Percentiles rank a stretch among this genome's conserved stretches.
Conservation (phyloP, 2,797 vertebrate species). For the Lutjanus argentimaculatus region DNA sequence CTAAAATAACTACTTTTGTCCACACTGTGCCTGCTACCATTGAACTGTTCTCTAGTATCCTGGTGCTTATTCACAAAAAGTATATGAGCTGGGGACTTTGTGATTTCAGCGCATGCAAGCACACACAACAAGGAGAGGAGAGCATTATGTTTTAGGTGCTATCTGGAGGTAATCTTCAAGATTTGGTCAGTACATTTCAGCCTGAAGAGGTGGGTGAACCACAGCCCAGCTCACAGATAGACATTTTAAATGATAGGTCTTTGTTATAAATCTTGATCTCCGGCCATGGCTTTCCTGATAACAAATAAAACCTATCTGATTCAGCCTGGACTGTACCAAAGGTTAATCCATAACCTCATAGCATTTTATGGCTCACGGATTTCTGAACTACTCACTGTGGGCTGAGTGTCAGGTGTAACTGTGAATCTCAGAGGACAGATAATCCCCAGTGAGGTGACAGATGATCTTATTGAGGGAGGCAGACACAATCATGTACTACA, state of each 20-base stretch:
- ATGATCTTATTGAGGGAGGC: neutral
- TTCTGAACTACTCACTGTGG: constrained; percentile 21
- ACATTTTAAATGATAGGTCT: constrained; percentile 18
- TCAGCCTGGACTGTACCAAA: constrained; percentile 37
- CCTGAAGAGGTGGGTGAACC: constrained; percentile 18
- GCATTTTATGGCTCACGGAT: constrained; percentile 27
- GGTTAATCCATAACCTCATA: constrained; percentile 57
- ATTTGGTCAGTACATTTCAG: constrained; percentile 28
- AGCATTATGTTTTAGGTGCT: neutral
- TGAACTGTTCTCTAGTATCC: neutral
- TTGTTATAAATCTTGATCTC: constrained; percentile 42
- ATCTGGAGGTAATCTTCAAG: constrained; percentile 11
- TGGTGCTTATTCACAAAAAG: neutral
- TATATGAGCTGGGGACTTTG: neutral
- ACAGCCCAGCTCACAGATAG: neutral
- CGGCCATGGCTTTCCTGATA: constrained; percentile 30
- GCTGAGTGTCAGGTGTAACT: constrained; percentile 12
- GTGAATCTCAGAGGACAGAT: constrained; percentile 21
- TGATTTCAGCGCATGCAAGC: too few relatives aligned
- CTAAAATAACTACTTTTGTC: neutral
- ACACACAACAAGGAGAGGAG: neutral
- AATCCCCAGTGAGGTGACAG: neutral
- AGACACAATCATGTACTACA: constrained; percentile 1
- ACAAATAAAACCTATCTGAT: constrained; percentile 22
- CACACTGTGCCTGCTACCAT: neutral